Evolutionary conservation across 1,140 invertebrate genomes (phyloP).

Genomic region (Anastrepha ludens): DNA sequence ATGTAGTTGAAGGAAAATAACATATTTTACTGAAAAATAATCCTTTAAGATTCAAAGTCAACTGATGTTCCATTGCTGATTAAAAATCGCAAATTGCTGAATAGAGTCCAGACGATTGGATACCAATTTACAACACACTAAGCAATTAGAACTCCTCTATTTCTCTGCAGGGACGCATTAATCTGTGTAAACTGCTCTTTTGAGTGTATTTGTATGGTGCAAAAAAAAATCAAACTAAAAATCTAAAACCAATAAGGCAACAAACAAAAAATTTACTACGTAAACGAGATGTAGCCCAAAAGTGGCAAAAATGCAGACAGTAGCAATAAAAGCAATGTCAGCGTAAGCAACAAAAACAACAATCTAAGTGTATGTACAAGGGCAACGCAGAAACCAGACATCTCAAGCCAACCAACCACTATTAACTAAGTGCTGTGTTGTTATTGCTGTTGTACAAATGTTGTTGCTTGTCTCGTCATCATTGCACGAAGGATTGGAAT

Average conservation of each 20-base stretch:
- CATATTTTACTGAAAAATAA: too few relatives aligned
- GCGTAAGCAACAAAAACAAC: neutral
- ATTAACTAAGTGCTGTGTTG: neutral
- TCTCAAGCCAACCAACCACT: slow-evolving; percentile 22
- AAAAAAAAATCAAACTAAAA: slow-evolving; percentile 11
- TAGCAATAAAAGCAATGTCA: slow-evolving; percentile 44
- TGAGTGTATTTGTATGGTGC: neutral
- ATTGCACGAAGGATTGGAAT: slow-evolving; percentile 47
- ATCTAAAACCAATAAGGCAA: neutral
- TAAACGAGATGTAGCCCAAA: slow-evolving; percentile 36
- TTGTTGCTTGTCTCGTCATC: slow-evolving; percentile 43
- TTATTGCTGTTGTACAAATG: neutral
- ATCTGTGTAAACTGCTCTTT: neutral
- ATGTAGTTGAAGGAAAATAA: too few relatives aligned
- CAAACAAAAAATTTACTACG: neutral
- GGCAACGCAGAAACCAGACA: slow-evolving; percentile 13
- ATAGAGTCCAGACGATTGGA: neutral
- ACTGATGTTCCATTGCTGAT: too few relatives aligned
- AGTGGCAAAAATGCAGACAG: slow-evolving; percentile 46
- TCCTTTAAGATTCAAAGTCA: too few relatives aligned
- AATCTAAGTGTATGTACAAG: too few relatives aligned
- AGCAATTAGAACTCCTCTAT: neutral
- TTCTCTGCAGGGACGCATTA: slow-evolving; percentile 3
- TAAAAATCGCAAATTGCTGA: too few relatives aligned
- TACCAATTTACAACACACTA: neutral